These are phyloP conservation scores for Littorina saxatilis DNA, from an alignment of 1,140 invertebrate species.

Conservation along the genomic window DNA sequence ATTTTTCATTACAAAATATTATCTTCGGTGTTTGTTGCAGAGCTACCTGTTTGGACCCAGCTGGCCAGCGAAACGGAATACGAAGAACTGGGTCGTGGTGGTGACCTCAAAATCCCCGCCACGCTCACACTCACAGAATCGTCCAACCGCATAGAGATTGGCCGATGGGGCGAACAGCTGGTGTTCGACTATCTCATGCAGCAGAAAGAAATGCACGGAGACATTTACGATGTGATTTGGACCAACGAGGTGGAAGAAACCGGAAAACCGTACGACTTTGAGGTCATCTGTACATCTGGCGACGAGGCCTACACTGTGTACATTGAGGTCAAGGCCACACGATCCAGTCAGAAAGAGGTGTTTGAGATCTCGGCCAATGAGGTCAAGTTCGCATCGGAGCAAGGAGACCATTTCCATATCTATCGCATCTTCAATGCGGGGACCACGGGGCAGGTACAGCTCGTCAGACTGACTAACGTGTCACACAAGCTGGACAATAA, in stretches of 20 bases:
- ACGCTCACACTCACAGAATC: conserved; percentile 20
- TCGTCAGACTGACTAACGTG: conserved; percentile 63
- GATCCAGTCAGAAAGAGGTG: conserved; percentile 59
- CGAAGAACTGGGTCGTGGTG: conserved; percentile 56
- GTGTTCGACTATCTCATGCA: conserved; percentile 64
- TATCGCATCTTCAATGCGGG: conserved; percentile 70
- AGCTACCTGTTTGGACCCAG: conserved; percentile 59
- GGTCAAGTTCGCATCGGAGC: conserved; percentile 66
- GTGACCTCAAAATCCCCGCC: conserved; percentile 45
- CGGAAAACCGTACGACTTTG: conserved; percentile 68
- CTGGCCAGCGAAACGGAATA: conserved; percentile 56
- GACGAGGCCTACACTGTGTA: conserved; percentile 46
- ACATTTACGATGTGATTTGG: conserved; percentile 59
- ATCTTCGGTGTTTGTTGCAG: conserved; percentile 53
- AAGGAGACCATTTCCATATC: conserved; percentile 65
- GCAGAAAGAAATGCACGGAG: conserved; percentile 48
- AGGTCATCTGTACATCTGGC: conserved; percentile 45
- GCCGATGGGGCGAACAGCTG: conserved; percentile 66
- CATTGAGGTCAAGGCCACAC: conserved; percentile 64
- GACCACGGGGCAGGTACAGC: conserved; percentile 50
- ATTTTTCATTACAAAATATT: too few species aligned
- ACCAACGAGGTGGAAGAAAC: conserved; percentile 57
- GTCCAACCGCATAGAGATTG: conserved; percentile 47
- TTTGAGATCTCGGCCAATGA: conserved; percentile 70
- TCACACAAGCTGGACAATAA: conserved; percentile 56